Conservation (phyloP, 2,888 invertebrate genomes). For the Balanococcus diminutus region DNA sequence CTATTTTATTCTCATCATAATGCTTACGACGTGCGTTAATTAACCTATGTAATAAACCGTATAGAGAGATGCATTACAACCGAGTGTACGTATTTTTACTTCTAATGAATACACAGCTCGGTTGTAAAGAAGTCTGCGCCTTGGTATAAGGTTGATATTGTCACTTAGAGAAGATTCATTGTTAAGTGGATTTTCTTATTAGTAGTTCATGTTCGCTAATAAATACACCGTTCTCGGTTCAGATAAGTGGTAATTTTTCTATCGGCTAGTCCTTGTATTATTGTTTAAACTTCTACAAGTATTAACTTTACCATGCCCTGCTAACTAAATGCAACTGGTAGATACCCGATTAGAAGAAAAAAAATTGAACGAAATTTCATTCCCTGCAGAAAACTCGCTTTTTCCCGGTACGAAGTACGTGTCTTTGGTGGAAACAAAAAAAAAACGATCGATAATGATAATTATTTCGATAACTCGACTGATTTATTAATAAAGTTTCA, state of each 20-base stretch:
- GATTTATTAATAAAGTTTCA: constrained; percentile 42
- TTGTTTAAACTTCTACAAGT: not conserved
- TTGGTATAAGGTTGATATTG: constrained; percentile 44
- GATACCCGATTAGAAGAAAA: not conserved
- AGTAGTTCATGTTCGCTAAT: constrained; percentile 44
- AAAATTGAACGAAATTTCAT: not conserved
- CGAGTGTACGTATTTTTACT: not conserved
- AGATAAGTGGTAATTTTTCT: constrained; percentile 38
- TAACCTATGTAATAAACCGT: constrained; percentile 8
- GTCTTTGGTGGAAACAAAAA: not conserved
- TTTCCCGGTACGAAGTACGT: not conserved
- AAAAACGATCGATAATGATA: constrained; percentile 20
- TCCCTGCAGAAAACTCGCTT: not conserved
- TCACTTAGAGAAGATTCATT: constrained; percentile 52
- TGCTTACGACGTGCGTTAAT: constrained; percentile 1
- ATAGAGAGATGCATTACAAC: not conserved
- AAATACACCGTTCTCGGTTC: constrained; percentile 6
- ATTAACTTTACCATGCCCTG: not conserved
- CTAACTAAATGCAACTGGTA: not conserved
- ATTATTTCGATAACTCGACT: constrained; percentile 37
- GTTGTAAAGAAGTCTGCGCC: not conserved
- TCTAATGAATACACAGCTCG: not conserved
- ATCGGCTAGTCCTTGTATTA: not conserved
- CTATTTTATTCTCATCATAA: constrained; percentile 24
- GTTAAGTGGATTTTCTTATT: constrained; percentile 53